Evolutionary conservation across 2,797 vertebrate genomes (phyloP), one percentile per base, ranked within the genome.

Genomic region (Gastrophryne carolinensis): DNA sequence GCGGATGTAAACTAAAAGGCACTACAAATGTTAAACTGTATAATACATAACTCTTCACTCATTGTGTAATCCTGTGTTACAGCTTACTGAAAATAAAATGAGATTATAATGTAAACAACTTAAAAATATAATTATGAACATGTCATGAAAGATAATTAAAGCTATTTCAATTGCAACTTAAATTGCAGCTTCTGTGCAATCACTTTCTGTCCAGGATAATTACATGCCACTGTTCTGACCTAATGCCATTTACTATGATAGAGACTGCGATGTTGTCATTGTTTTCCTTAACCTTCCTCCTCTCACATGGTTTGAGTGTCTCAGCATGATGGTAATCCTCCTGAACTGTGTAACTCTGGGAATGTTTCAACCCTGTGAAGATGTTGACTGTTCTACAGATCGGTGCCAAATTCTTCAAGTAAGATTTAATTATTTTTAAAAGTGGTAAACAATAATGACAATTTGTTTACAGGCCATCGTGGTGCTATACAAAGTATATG

Each of bases 291-390:
- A 91, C 86, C 74, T 67, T 47, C 60, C 7, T 63, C 57, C 78
- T 80, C 27, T 70, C 75, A 98, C 97, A 4, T 99, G 97, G 97
- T 99, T 99, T 26, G 97, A 99, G 84, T 94, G 94, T 81, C 87
- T 98, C 81, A 98, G 97, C 88, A 99, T 99, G 94, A 93, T 99
- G 94, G 95, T 98, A 83, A 99, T 99, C 87, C 89, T 99, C 80
- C 91, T 99, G 68, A 99, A 98, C 90, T 98, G 97, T 12, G 95
- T 98, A 81, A 99, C 97, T 1, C 87, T 99, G 83, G 97, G 97
- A 83, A 99, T 99, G 97, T 99, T 97, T 91, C 97, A 98, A 80
- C 97, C 97, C 0, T 99, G 97, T 30, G 96, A 99, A 77, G 97
- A 99, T 90, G 97, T 98, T 88, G 95, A 98, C 88, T 99, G 97